Evolutionary conservation across 2,797 vertebrate genomes (phyloP).

Genomic region (Pelochelys cantorii): DNA sequence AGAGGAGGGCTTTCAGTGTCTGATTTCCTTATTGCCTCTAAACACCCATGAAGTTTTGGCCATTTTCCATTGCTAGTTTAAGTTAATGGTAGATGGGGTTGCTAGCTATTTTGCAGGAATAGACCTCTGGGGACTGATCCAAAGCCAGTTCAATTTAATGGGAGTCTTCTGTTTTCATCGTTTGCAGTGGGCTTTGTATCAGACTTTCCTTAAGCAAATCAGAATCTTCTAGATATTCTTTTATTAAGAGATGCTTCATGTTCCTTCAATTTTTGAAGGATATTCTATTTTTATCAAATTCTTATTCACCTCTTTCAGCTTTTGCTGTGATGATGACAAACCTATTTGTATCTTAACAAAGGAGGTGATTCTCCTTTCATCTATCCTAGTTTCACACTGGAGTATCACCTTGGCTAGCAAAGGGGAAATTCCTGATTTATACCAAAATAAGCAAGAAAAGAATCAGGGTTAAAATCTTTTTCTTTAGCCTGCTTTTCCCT

Average conservation of each 20-base stretch:
- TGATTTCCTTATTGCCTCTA: background rate
- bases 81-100: background rate
- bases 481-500: slow-evolving; percentile 32
- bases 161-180: background rate
- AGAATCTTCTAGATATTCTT: background rate
- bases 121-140: background rate
- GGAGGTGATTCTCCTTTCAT: slow-evolving; percentile 41
- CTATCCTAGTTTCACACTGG: background rate
- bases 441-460: slow-evolving; percentile 51
- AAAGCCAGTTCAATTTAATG: background rate
- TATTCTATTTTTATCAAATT: slow-evolving; percentile 56
- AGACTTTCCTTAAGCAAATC: background rate
- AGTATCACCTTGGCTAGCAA: background rate
- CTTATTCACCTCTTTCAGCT: background rate
- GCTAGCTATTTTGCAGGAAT: background rate
- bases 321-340: slow-evolving; percentile 5
- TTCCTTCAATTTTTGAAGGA: background rate
- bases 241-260: background rate
- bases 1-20: background rate
- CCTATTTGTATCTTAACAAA: slow-evolving; percentile 24
- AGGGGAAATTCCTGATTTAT: slow-evolving; percentile 53
- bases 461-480: slow-evolving; percentile 11
- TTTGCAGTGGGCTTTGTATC: slow-evolving; percentile 12
- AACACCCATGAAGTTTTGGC: background rate
- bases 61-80: background rate